Evolutionary conservation across 1,140 invertebrate genomes (phyloP).

Genomic region (Cataglyphis hispanica): DNA sequence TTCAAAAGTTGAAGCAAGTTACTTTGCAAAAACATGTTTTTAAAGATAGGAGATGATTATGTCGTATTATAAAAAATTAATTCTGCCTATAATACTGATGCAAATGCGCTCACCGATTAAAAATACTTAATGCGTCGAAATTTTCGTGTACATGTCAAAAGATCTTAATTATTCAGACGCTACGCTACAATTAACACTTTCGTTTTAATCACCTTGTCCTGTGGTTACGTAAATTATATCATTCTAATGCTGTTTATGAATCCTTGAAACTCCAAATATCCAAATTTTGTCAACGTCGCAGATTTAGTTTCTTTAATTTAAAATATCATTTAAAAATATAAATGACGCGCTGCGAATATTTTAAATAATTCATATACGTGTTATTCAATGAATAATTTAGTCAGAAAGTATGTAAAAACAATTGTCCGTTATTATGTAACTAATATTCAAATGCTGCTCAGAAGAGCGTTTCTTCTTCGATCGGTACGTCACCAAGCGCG

Average conservation of each 20-base stretch:
- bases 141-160: slow-evolving; percentile 19
- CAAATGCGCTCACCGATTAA: slow-evolving; percentile 37
- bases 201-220: not conserved
- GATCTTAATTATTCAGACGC: slow-evolving; percentile 23
- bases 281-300: not conserved
- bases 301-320: not conserved
- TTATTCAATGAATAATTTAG: slow-evolving; percentile 12
- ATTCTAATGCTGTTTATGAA: not conserved
- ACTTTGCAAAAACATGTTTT: not conserved
- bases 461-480: slow-evolving; percentile 38
- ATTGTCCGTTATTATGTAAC: slow-evolving; percentile 53
- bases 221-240: slow-evolving; percentile 1
- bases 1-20: not conserved
- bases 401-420: slow-evolving; percentile 21
- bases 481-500: slow-evolving; percentile 50
- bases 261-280: not conserved
- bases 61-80: not conserved
- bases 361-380: slow-evolving; percentile 17
- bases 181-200: slow-evolving; percentile 33
- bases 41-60: not conserved
- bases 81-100: not conserved
- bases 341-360: not conserved
- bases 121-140: slow-evolving; percentile 16
- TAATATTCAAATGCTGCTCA: slow-evolving; percentile 5
- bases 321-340: not conserved